A percentile compares a stretch with the other conserved stretches of the same genome.
These are phyloP conservation scores for Ochropleura plecta DNA, from an alignment of 2,888 invertebrate genomes.

Conservation along the genomic window DNA sequence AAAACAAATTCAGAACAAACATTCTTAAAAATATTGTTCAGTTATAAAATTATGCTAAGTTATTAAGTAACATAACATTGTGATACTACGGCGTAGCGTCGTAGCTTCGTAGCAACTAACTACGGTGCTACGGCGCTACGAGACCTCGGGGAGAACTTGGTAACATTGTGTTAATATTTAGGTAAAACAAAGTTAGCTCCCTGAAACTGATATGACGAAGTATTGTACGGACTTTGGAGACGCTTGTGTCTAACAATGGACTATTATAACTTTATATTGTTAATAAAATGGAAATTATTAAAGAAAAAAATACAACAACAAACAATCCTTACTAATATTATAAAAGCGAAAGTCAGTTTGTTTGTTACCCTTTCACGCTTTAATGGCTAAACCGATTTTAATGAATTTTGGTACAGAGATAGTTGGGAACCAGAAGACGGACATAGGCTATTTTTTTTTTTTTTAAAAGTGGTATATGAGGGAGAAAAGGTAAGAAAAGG, in stretches of 20 bases:
- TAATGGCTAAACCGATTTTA: no score
- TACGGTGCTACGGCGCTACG: slow-evolving; percentile 58
- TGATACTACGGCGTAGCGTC: slow-evolving; percentile 43
- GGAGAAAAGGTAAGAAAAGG: no score
- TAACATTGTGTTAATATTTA: slow-evolving; percentile 47
- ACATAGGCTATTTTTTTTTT: no score
- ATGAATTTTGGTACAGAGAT: no score
- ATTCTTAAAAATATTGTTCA: not conserved
- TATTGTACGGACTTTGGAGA: not conserved
- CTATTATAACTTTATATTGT: not conserved
- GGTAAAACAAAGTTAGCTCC: slow-evolving; percentile 35
- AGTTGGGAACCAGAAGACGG: no score
- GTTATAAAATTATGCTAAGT: not conserved
- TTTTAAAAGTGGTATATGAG: no score
- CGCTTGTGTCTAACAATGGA: not conserved
- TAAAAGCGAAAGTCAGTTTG: no score
- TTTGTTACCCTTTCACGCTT: no score
- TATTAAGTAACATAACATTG: not conserved
- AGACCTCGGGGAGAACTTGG: slow-evolving; percentile 52
- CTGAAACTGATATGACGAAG: slow-evolving; percentile 12
- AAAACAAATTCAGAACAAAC: not conserved
- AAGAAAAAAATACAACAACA: not conserved
- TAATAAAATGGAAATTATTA: not conserved
- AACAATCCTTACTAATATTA: no score
- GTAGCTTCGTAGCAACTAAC: slow-evolving; percentile 55